phyloP scores from a whole-genome alignment of 2,113 vertebrate species.

The Theristicus caerulescens region DNA sequence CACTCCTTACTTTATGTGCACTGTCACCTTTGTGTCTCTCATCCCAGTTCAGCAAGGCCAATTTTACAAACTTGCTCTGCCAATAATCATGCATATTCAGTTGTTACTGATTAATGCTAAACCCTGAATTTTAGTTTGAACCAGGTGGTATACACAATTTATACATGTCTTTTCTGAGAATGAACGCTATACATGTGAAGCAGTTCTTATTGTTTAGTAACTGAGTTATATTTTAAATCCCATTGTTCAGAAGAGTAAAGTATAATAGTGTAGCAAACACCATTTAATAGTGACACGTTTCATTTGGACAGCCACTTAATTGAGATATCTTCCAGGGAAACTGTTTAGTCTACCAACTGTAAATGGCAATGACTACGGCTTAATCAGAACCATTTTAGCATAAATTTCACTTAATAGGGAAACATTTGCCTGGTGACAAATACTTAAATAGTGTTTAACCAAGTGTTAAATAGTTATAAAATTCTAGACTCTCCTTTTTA shows the following conservation, averaged over 20 bases:
- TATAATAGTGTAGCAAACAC: conserved; percentile 30
- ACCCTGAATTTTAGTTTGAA: conserved; percentile 26
- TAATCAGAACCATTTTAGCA: conserved; percentile 65
- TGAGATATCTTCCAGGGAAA: conserved; percentile 63
- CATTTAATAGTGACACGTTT: conserved; percentile 35
- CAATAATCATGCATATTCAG: conserved; percentile 52
- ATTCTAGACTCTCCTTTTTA: conserved; percentile 34
- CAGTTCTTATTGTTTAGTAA: conserved; percentile 8
- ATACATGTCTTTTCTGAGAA: background rate
- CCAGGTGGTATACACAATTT: background rate
- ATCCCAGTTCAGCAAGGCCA: conserved; percentile 25
- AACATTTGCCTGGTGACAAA: conserved; percentile 64
- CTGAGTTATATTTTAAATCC: conserved; percentile 8
- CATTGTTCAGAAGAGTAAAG: conserved; percentile 15
- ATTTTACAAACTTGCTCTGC: conserved; percentile 26
- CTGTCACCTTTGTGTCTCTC: conserved; percentile 32
- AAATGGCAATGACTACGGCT: conserved; percentile 57
- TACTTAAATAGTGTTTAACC: conserved; percentile 66
- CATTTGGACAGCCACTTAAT: conserved; percentile 56
- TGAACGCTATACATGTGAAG: background rate
- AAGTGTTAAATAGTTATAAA: conserved; percentile 64
- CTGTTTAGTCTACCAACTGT: conserved; percentile 51
- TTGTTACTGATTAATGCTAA: conserved; percentile 50
- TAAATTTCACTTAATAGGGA: conserved; percentile 53
- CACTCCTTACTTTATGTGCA: conserved; percentile 27